phyloP scores from a whole-genome alignment of 2,888 invertebrate species.

The Lasius platythorax region DNA sequence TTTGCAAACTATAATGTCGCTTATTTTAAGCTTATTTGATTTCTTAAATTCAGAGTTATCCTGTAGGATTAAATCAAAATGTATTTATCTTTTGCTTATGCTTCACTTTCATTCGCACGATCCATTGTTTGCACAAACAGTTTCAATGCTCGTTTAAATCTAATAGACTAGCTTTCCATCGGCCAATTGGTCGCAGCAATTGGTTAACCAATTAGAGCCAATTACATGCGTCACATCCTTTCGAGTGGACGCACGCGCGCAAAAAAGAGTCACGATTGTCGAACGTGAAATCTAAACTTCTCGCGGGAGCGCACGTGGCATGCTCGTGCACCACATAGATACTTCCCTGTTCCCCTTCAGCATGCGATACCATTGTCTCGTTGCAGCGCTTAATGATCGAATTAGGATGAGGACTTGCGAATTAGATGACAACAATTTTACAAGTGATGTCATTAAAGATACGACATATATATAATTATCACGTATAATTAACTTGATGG shows the following conservation, averaged over 20 bases:
- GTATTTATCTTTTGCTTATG: neutral
- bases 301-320: conserved; percentile 36
- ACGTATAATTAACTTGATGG: neutral
- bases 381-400: conserved; percentile 25
- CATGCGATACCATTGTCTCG: conserved; percentile 14
- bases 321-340: conserved; percentile 18
- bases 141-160: conserved; percentile 15
- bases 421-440: conserved; percentile 27
- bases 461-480: neutral
- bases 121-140: conserved; percentile 31
- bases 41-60: neutral
- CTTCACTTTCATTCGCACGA: conserved; percentile 9
- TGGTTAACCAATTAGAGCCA: conserved; percentile 64
- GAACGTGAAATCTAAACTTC: conserved; percentile 52
- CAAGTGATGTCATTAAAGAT: neutral
- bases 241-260: conserved; percentile 40
- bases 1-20: neutral
- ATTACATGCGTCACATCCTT: conserved; percentile 64
- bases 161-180: conserved; percentile 39
- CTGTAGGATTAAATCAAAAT: neutral
- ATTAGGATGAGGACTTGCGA: conserved; percentile 5
- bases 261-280: conserved; percentile 55
- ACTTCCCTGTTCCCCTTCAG: neutral
- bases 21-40: neutral
- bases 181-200: conserved; percentile 40